A percentile compares a stretch with the other conserved stretches of the same genome.
These are phyloP conservation scores for Lamellibrachia satsuma DNA, from an alignment of 2,888 invertebrate genomes.

Conservation along the genomic window DNA sequence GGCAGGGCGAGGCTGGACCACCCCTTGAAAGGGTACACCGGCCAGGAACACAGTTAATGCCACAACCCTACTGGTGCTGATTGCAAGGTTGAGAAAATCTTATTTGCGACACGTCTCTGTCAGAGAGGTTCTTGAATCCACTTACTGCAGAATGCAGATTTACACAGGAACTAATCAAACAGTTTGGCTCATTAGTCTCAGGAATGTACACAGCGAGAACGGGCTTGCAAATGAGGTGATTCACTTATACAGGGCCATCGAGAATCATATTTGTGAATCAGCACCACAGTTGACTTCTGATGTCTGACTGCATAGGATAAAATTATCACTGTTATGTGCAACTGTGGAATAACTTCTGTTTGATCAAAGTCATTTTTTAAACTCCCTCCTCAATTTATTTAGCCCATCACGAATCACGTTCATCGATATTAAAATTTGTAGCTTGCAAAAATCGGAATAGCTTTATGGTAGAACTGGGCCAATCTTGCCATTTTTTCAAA, in stretches of 20 bases:
- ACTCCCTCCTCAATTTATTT: too few species aligned
- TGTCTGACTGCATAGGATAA: neutral
- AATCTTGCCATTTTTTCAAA: too few species aligned
- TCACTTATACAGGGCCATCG: neutral
- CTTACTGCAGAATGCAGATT: conserved; percentile 3
- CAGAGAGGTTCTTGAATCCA: neutral
- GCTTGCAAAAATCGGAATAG: too few species aligned
- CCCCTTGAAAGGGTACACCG: neutral
- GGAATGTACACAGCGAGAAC: conserved; percentile 7
- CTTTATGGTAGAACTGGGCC: too few species aligned
- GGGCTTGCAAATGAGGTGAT: neutral
- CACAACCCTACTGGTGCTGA: neutral
- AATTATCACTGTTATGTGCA: neutral
- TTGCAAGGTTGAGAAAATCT: neutral
- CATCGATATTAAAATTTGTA: too few species aligned
- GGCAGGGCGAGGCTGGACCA: neutral
- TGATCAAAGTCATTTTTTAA: neutral
- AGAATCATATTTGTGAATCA: conserved; percentile 13
- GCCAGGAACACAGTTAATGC: neutral
- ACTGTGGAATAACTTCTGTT: neutral
- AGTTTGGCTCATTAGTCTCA: conserved; percentile 12
- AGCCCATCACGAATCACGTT: too few species aligned
- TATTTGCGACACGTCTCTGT: neutral
- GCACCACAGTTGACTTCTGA: neutral
- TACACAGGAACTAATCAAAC: conserved; percentile 3